Conservation (phyloP, 2,797 vertebrate species). For the Nyctalus aviator region DNA sequence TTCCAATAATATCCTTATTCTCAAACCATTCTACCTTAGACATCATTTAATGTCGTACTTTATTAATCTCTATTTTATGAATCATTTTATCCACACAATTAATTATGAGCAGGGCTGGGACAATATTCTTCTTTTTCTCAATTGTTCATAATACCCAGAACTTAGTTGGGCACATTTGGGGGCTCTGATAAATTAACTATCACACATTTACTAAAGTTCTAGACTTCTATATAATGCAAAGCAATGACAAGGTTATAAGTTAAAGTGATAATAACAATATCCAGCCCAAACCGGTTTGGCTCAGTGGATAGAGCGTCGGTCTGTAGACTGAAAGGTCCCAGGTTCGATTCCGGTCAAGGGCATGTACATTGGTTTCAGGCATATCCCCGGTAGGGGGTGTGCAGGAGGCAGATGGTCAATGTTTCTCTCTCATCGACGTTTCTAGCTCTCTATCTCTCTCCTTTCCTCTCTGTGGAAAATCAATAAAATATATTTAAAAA, state of each 20-base stretch:
- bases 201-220: conserved; percentile 12
- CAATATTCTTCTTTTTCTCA: conserved; percentile 13
- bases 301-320: too few species aligned
- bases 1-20: conserved; percentile 2
- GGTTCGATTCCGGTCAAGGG: too few species aligned
- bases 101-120: conserved; percentile 5
- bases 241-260: background rate
- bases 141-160: background rate
- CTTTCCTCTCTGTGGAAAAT: too few species aligned
- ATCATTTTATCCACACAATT: conserved; percentile 8
- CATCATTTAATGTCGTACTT: background rate
- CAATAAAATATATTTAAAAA: too few species aligned
- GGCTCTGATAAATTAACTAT: conserved; percentile 10
- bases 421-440: too few species aligned
- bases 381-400: too few species aligned
- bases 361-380: too few species aligned
- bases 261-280: background rate
- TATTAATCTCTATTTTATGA: background rate
- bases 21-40: background rate
- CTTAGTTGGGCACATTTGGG: background rate
- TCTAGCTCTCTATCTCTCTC: too few species aligned
- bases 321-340: too few species aligned
- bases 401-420: too few species aligned
- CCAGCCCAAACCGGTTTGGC: too few species aligned
- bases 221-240: background rate